Conservation (phyloP, 2,888 invertebrate species). For the Drosophila testacea region DNA sequence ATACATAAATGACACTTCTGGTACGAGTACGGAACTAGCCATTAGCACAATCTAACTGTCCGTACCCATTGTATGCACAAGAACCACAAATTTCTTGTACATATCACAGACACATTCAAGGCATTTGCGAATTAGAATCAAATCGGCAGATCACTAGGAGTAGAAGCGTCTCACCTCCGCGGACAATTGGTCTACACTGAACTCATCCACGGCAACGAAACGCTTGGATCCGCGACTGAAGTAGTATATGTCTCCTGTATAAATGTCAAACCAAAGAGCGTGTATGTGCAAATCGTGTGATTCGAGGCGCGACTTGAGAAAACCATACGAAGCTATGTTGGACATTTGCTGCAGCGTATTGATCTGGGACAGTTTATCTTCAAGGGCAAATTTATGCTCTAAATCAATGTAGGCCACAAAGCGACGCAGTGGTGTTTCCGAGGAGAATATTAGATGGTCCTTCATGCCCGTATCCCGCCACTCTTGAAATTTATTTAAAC, state of each 20-base stretch:
- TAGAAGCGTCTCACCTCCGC: slow-evolving; percentile 93
- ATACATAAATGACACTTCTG: slow-evolving; percentile 60
- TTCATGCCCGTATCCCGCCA: slow-evolving; percentile 87
- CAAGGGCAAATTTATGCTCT: slow-evolving; percentile 93
- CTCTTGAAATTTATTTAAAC: slow-evolving; percentile 92
- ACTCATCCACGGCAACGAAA: slow-evolving; percentile 94
- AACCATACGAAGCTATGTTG: slow-evolving; percentile 96
- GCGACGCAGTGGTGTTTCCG: slow-evolving; percentile 93
- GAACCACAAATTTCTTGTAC: slow-evolving; percentile 48
- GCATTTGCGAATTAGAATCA: slow-evolving; percentile 29
- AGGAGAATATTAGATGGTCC: slow-evolving; percentile 93
- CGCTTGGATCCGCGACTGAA: slow-evolving; percentile 94
- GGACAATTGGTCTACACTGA: slow-evolving; percentile 90
- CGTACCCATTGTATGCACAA: slow-evolving; percentile 13
- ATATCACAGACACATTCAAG: slow-evolving; percentile 78
- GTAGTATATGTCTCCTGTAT: slow-evolving; percentile 97
- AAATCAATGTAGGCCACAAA: slow-evolving; percentile 98
- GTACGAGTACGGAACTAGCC: slow-evolving; percentile 27
- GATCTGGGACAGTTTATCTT: slow-evolving; percentile 97
- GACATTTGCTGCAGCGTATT: slow-evolving; percentile 96
- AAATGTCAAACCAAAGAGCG: slow-evolving; percentile 99
- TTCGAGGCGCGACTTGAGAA: slow-evolving; percentile 92
- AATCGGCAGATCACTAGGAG: slow-evolving; percentile 85
- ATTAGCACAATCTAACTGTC: neutral
- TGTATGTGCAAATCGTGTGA: slow-evolving; percentile 94